Percentiles rank a stretch among this genome's conserved stretches.
Evolutionary conservation across 92 coral and sea anemone genomes (phyloP).

Genomic region (Pocillopora meandrina): DNA sequence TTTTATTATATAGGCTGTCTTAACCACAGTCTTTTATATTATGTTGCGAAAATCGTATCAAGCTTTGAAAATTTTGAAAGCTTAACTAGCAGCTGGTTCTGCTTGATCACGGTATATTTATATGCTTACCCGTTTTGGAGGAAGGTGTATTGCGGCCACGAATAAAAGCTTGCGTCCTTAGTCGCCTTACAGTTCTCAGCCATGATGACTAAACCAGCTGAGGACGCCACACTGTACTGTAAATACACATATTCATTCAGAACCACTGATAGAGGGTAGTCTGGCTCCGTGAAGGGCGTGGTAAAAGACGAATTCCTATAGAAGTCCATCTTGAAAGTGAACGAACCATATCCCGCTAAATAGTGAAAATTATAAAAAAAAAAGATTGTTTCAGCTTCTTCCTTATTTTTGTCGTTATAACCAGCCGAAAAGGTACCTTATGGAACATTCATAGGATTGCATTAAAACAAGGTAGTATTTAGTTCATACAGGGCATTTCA

Average conservation of each 20-base stretch:
- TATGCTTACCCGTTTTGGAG: conserved; percentile 45
- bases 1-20: too few relatives aligned
- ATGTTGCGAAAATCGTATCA: too few relatives aligned
- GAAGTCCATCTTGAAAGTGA: conserved; percentile 22
- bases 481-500: too few relatives aligned
- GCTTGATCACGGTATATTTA: too few relatives aligned
- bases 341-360: conserved; percentile 28
- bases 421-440: too few relatives aligned
- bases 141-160: conserved; percentile 39
- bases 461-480: too few relatives aligned
- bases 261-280: background rate
- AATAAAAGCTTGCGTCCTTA: conserved; percentile 21
- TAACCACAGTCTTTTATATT: too few relatives aligned
- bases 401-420: too few relatives aligned
- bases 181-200: conserved; percentile 55
- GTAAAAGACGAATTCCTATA: background rate
- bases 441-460: too few relatives aligned
- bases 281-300: background rate
- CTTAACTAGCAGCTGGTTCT: too few relatives aligned
- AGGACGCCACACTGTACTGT: conserved; percentile 25
- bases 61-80: too few relatives aligned
- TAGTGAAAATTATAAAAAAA: background rate
- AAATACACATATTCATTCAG: background rate
- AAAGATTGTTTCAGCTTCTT: too few relatives aligned
- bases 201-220: conserved; percentile 37